Percentiles rank a stretch among this genome's conserved stretches.
phyloP scores from a whole-genome alignment of 30 jellyfish, hydroid and myxozoan genomes.

The Hydra vulgaris region DNA sequence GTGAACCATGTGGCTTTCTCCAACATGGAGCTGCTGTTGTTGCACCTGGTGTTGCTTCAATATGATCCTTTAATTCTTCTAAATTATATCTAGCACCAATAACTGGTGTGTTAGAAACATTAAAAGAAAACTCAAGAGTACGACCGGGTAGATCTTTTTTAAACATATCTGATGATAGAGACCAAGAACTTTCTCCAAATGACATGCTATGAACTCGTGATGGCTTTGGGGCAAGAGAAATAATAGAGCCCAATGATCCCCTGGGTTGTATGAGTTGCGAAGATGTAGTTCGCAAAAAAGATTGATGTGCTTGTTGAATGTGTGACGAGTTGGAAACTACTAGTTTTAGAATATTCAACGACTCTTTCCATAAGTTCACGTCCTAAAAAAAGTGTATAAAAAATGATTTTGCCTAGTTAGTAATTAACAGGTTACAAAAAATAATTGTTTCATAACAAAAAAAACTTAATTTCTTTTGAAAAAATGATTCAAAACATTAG shows the following conservation, averaged over 20 bases:
- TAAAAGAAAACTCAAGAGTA: constrained; percentile 88
- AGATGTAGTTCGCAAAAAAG: constrained; percentile 50
- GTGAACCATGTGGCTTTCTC: constrained; percentile 96
- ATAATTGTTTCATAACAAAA: too few species aligned
- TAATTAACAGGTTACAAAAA: neutral
- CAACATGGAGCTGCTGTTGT: constrained; percentile 67
- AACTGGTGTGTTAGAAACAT: constrained; percentile 87
- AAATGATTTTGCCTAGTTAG: neutral
- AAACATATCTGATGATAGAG: constrained; percentile 55
- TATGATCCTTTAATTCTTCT: constrained; percentile 38
- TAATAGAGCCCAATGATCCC: constrained; percentile 85
- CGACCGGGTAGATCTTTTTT: constrained; percentile 96
- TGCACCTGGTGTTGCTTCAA: constrained; percentile 44
- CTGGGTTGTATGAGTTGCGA: constrained; percentile 81
- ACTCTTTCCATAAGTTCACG: constrained; percentile 91
- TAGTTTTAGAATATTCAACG: constrained; percentile 75
- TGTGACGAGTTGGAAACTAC: constrained; percentile 97
- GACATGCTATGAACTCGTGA: constrained; percentile 90
- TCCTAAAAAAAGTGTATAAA: constrained; percentile 38
- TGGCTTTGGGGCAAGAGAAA: constrained; percentile 71
- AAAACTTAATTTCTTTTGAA: too few species aligned
- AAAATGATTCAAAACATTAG: too few species aligned
- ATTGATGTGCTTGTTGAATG: constrained; percentile 58
- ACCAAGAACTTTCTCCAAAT: constrained; percentile 75
- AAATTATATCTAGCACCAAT: constrained; percentile 81